Base-by-base conservation (phyloP, 2,797 vertebrate genomes). In the Sebastes nivosus region DNA sequence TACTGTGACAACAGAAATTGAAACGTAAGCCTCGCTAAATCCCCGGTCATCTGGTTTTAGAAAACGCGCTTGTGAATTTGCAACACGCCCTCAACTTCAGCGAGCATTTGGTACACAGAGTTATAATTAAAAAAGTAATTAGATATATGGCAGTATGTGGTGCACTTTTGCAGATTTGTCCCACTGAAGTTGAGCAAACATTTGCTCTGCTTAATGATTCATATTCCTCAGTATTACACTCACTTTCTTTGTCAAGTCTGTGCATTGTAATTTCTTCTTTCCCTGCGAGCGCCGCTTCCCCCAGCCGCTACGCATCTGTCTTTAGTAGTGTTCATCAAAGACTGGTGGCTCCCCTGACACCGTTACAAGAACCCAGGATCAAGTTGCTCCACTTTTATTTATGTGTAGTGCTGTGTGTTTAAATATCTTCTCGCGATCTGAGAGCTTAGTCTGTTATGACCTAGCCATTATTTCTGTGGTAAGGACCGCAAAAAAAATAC, bases 351-450 rank as follows among this genome's bases (percentile, higher is more conserved):
- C 93, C 90, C 93, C 86, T 79, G 89, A 93, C 77, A 14, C 84
- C 3, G 34, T 38, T 81, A 86, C 84, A 80, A 89, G 87, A 92
- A 89, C 79, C 86, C 84, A 57, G 79, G 90, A 94, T 93, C 85
- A 92, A 87, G 87, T 92, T 90, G 89, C 83, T 91, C 82, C 79
- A 85, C 89, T 92, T 94, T 91, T 92, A 92, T 94, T 92, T 92
- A 88, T 89, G 80, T 84, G 83, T 77, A 80, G 77, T 63, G 69
- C 81, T 54, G 81, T 58, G 87, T 83, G 84, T 93, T 93, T 91
- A 91, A 92, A 90, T 90, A 87, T 93, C 76, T 87, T 34, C 74
- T 27, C 11, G 75, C 76, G 38, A 82, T 87, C 76, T 77, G 79
- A 87, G 82, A 90, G 89, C 72, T 91, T 86, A 77, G 86, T 87